phyloP scores from a whole-genome alignment of 2,113 vertebrate genomes.

The Phalacrocorax aristotelis region DNA sequence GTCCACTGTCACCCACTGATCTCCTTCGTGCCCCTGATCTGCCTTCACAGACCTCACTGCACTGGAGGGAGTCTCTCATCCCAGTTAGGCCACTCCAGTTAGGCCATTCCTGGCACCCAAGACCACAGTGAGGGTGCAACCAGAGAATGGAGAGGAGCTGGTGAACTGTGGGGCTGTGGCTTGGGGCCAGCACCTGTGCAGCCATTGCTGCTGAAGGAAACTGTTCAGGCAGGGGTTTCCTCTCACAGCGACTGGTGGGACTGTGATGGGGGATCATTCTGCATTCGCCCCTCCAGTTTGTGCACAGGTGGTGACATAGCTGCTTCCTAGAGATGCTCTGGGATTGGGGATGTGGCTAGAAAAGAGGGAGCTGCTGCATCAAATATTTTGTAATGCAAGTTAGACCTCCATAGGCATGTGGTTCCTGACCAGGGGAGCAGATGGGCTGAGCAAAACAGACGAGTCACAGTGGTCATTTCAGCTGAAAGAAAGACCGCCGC shows the following conservation, averaged over 20 bases:
- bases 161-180: too few species aligned
- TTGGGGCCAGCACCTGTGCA: background rate
- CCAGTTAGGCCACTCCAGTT: too few species aligned
- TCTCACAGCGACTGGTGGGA: accelerated
- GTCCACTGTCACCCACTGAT: background rate
- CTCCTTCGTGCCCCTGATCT: background rate
- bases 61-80: background rate
- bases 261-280: accelerated
- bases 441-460: background rate
- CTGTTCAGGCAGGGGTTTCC: accelerated
- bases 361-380: background rate
- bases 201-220: background rate
- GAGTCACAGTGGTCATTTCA: accelerated
- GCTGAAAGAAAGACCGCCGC: accelerated
- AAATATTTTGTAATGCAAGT: background rate
- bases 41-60: background rate
- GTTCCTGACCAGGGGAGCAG: background rate
- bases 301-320: accelerated
- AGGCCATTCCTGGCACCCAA: background rate
- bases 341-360: background rate
- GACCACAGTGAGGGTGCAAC: background rate
- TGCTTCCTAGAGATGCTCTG: accelerated
- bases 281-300: accelerated
- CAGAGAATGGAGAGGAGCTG: background rate
- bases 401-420: background rate